Evolutionary conservation across 2,113 vertebrate genomes (phyloP).

Genomic region (Brachypodius melanocephalos): DNA sequence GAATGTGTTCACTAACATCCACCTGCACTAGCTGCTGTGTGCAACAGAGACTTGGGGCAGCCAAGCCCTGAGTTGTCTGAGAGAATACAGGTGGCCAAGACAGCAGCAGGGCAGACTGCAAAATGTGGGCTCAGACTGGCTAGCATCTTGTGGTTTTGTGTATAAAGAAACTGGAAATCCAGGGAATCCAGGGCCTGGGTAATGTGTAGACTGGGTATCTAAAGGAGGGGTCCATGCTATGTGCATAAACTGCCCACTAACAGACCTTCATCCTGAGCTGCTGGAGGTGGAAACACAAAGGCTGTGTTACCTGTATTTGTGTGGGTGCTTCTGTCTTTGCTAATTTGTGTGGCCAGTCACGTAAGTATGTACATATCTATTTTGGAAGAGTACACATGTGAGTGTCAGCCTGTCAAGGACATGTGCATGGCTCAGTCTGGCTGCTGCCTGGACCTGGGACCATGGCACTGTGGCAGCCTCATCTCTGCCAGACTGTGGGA

Average conservation of each 20-base stretch:
- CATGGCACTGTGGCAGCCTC: neutral
- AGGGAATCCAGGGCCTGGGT: neutral
- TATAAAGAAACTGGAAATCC: neutral
- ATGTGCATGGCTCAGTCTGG: fast-evolving
- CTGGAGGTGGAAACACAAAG: neutral
- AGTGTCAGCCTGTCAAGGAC: no score
- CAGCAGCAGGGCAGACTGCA: neutral
- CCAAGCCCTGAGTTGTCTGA: neutral
- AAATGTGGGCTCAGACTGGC: neutral
- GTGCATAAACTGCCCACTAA: neutral
- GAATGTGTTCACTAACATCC: neutral
- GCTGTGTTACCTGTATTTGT: no score
- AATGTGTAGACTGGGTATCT: neutral
- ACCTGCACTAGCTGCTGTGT: neutral
- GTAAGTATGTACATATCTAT: fast-evolving
- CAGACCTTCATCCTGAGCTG: neutral
- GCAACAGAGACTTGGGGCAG: neutral
- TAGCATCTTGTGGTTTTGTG: neutral
- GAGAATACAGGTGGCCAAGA: neutral
- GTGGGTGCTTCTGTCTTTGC: neutral
- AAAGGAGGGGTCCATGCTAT: neutral
- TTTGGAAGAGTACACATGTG: fast-evolving
- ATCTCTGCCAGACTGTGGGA: neutral
- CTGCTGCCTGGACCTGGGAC: neutral
- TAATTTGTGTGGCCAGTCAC: neutral